phyloP scores from a whole-genome alignment of 2,113 vertebrate species.

The Pungitius pungitius region DNA sequence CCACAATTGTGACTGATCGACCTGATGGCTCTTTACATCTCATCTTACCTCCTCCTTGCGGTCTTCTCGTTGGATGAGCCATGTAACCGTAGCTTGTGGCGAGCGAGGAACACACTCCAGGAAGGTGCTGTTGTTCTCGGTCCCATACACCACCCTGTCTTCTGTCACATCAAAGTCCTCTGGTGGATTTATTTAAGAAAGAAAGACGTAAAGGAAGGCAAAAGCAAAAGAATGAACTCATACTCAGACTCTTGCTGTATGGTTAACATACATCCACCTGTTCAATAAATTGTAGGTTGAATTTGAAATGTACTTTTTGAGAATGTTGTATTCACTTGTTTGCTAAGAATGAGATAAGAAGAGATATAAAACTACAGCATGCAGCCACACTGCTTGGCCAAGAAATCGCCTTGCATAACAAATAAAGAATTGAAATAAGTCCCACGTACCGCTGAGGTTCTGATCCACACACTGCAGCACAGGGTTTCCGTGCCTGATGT shows the following conservation, averaged over 20 bases:
- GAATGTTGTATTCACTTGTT: too few relatives aligned
- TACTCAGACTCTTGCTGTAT: background rate
- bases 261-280: background rate
- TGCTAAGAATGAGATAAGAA: too few relatives aligned
- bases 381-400: too few relatives aligned
- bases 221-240: background rate
- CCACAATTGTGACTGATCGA: background rate
- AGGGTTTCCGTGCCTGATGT: constrained; percentile 85
- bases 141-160: constrained; percentile 86
- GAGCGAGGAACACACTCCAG: constrained; percentile 92
- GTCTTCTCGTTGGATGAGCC: constrained; percentile 87
- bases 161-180: constrained; percentile 80
- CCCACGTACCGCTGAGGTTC: constrained; percentile 82
- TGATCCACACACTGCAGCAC: constrained; percentile 89
- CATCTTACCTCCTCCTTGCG: constrained; percentile 86
- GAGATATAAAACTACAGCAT: too few relatives aligned
- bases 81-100: constrained; percentile 87
- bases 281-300: too few relatives aligned
- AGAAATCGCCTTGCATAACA: too few relatives aligned
- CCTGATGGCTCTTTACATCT: background rate
- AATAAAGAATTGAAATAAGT: too few relatives aligned
- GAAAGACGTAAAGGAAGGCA: background rate
- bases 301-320: too few relatives aligned
- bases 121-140: constrained; percentile 94
- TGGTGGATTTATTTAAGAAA: constrained; percentile 4